Evolutionary conservation across 2,888 invertebrate species (phyloP).

Genomic region (Hesperia comma): DNA sequence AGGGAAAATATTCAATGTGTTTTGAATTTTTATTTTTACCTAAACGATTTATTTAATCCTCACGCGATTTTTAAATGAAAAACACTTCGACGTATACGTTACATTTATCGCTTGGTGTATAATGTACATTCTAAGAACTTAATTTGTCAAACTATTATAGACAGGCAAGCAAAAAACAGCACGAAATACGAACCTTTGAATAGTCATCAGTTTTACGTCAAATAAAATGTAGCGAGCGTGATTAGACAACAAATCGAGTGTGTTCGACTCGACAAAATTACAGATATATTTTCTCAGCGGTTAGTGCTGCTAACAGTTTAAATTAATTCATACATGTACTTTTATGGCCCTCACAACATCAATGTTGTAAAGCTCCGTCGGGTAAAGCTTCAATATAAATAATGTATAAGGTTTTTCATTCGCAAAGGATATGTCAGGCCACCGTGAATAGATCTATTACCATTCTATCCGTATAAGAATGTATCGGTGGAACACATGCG

Average conservation of each 20-base stretch:
- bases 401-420: constrained; percentile 30
- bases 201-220: neutral
- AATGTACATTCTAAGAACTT: neutral
- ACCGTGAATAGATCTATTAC: constrained; percentile 38
- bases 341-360: constrained; percentile 14
- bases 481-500: constrained; percentile 51
- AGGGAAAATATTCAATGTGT: no score
- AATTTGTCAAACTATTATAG: constrained; percentile 5
- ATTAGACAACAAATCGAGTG: neutral
- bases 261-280: neutral
- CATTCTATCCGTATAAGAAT: constrained; percentile 39
- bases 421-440: constrained; percentile 16
- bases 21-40: no score
- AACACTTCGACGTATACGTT: no score
- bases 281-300: neutral
- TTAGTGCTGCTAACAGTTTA: constrained; percentile 5
- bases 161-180: neutral
- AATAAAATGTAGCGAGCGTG: neutral
- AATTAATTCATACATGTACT: constrained; percentile 16
- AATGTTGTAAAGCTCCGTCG: constrained; percentile 4
- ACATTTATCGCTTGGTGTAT: neutral
- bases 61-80: neutral
- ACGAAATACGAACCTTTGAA: neutral
- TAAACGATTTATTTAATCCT: no score
- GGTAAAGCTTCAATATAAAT: constrained; percentile 28